Percentiles rank a stretch among this genome's conserved stretches.
These are phyloP conservation scores for Cantharis rufa DNA, from an alignment of 2,888 invertebrate genomes.

Conservation along the genomic window DNA sequence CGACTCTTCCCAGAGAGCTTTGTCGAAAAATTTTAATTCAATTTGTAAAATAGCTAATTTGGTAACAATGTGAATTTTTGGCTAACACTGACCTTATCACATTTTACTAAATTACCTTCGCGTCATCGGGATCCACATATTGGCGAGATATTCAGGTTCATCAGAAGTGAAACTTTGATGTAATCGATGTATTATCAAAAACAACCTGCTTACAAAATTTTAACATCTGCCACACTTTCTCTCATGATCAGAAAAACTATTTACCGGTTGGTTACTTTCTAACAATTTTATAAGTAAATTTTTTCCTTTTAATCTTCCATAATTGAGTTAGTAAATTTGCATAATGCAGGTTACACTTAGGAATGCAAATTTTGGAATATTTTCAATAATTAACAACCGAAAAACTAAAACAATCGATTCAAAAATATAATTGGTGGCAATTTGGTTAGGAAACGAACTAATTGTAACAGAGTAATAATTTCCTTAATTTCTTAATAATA, in stretches of 20 bases:
- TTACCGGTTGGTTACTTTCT: slow-evolving; percentile 7
- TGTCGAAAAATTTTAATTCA: background rate
- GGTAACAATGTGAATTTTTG: too few species aligned
- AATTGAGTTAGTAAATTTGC: background rate
- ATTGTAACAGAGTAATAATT: background rate
- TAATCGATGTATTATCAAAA: slow-evolving; percentile 11
- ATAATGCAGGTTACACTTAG: background rate
- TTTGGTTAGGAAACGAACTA: background rate
- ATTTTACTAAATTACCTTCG: background rate
- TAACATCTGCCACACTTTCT: slow-evolving; percentile 14
- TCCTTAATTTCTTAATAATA: background rate
- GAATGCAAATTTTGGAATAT: background rate
- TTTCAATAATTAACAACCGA: background rate
- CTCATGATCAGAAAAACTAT: background rate
- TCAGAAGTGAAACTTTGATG: slow-evolving; percentile 11
- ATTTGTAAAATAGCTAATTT: background rate
- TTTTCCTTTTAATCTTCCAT: background rate
- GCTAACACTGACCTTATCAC: background rate
- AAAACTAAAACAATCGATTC: background rate
- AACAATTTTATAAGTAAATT: background rate
- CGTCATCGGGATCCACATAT: background rate
- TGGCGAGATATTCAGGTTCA: background rate
- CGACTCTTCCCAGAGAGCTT: background rate
- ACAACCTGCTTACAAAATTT: background rate
- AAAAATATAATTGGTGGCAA: background rate